A percentile compares a stretch with the other conserved stretches of the same genome.
Evolutionary conservation across 1,140 invertebrate species (phyloP).

Genomic region (Cylas formicarius): DNA sequence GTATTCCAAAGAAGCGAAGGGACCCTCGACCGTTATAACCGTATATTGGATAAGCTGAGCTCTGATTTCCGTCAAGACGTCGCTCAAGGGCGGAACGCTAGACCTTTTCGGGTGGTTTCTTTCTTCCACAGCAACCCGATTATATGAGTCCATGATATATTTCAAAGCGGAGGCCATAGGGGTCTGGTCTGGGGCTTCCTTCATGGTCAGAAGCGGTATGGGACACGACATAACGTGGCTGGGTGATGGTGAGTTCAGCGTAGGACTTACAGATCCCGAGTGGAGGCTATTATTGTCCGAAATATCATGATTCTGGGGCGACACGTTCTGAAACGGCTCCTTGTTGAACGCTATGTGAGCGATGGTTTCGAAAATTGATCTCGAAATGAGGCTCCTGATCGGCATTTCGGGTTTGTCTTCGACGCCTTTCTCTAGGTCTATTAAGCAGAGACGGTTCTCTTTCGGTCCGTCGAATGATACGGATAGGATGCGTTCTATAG

Average conservation of each 20-base stretch:
- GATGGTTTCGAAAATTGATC: slow-evolving; percentile 63
- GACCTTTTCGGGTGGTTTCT: slow-evolving; percentile 65
- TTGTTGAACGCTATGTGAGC: slow-evolving; percentile 52
- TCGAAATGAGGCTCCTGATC: slow-evolving; percentile 52
- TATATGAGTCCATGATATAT: slow-evolving; percentile 61
- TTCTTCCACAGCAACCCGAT: slow-evolving; percentile 60
- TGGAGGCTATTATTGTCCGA: slow-evolving; percentile 42
- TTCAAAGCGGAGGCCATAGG: slow-evolving; percentile 46
- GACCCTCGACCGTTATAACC: slow-evolving; percentile 53
- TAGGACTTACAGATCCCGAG: slow-evolving; percentile 32
- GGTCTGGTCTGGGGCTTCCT: slow-evolving; percentile 37
- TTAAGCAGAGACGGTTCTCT: slow-evolving; percentile 55
- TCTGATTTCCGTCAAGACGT: slow-evolving; percentile 51
- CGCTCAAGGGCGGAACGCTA: slow-evolving; percentile 48
- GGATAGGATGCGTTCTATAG: slow-evolving; percentile 56
- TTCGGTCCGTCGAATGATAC: slow-evolving; percentile 56
- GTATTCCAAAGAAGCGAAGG: slow-evolving; percentile 10
- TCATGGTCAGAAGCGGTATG: slow-evolving; percentile 35
- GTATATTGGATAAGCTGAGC: slow-evolving; percentile 57
- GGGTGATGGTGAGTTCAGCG: slow-evolving; percentile 27
- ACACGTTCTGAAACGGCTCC: slow-evolving; percentile 54
- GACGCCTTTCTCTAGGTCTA: slow-evolving; percentile 51
- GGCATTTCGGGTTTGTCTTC: slow-evolving; percentile 43
- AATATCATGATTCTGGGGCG: slow-evolving; percentile 43
- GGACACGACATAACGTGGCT: slow-evolving; percentile 44